Conservation (phyloP, 2,888 invertebrate species). For the Lingula anatina region DNA sequence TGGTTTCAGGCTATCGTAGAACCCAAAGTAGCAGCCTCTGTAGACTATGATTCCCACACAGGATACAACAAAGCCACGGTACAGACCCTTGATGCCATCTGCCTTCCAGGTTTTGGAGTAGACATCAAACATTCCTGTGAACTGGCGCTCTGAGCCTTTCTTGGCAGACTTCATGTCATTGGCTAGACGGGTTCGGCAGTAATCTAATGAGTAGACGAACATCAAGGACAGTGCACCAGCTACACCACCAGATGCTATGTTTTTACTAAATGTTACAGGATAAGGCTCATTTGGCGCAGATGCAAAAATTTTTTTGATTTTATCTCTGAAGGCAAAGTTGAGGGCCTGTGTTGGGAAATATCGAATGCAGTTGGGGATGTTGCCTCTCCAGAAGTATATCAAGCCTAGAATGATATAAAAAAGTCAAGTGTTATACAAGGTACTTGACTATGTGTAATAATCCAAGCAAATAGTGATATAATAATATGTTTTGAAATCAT, state of each 20-base stretch:
- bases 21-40: slow-evolving; percentile 46
- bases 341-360: slow-evolving; percentile 52
- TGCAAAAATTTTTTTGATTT: slow-evolving; percentile 77
- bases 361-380: slow-evolving; percentile 84
- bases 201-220: slow-evolving; percentile 48
- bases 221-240: slow-evolving; percentile 41
- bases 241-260: slow-evolving; percentile 56
- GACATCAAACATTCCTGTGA: slow-evolving; percentile 67
- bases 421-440: slow-evolving; percentile 48
- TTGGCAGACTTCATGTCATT: slow-evolving; percentile 39
- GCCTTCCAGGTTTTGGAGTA: slow-evolving; percentile 33
- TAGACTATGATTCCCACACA: slow-evolving; percentile 46
- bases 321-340: slow-evolving; percentile 53
- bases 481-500: too few species aligned
- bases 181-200: slow-evolving; percentile 37
- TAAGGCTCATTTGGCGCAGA: too few species aligned
- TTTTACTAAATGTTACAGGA: too few species aligned
- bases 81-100: slow-evolving; percentile 40
- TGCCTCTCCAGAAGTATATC: slow-evolving; percentile 80
- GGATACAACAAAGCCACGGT: slow-evolving; percentile 46
- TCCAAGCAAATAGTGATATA: neutral
- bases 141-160: slow-evolving; percentile 62
- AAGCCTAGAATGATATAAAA: slow-evolving; percentile 31
- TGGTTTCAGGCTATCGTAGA: slow-evolving; percentile 44
- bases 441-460: slow-evolving; percentile 17